Evolutionary conservation across 2,888 invertebrate species (phyloP), one percentile per base, ranked within the genome.

Genomic region (Acheta domesticus): DNA sequence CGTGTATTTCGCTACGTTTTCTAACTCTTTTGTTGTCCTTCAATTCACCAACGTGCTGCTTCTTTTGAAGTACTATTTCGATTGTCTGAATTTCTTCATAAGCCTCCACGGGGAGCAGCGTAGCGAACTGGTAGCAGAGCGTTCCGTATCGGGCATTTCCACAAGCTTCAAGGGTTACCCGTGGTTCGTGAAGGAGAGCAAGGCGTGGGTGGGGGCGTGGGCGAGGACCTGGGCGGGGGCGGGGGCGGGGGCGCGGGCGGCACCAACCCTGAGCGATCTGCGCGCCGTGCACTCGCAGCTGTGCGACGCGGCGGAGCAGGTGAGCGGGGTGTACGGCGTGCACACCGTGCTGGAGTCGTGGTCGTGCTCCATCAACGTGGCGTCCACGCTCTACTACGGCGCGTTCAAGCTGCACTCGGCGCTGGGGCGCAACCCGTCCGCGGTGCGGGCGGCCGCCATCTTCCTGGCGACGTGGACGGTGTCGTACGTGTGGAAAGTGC

Each of bases 391-490:
- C 16, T 62, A 62, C n/a, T 62, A 62, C 62, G 62, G 62, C 14
- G 14, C 62, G 4, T 62, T 62, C 62, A 62, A 62, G 62, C 14
- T 62, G 62, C n/a, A 19, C 62, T 14, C 62, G n/a, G 14, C n/a
- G 14, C 14, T 62, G 36, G 74, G 48, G 23, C 19, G 62, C 21
- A 48, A 62, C 78, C 49, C 21, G 20, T n/a, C 12, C 5, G 48
- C 74, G 12, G 48, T 76, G 16, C 23, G 62, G n/a, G 76, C 49
- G 11, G 49, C 21, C 21, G 62, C 62, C 76, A 76, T 76, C 79
- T 79, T 62, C 79, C 75, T 23, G 49, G 76, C 21, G 75, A 77
- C 75, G 73, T 80, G 77, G 74, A 77, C 49, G 73, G 77, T 80
- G 62, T 62, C 62, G 16, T 19, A 62, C n/a, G 62, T 62, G 62